Conservation (phyloP, 2,888 invertebrate genomes). For the Calliopum simillimum region DNA sequence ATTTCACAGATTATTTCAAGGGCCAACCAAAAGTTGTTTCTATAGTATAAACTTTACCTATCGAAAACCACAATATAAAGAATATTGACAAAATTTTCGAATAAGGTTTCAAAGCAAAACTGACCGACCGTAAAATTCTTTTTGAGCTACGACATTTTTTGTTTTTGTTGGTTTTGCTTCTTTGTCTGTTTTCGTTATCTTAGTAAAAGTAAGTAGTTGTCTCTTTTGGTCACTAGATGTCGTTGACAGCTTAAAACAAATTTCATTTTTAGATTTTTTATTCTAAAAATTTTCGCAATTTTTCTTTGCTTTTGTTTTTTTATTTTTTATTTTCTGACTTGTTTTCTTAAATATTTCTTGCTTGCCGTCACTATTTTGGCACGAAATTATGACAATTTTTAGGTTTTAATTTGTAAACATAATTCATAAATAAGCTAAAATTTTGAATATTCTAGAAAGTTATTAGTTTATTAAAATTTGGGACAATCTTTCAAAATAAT, state of each 20-base stretch:
- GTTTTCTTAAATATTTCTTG: constrained; percentile 28
- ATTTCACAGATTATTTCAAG: too few relatives aligned
- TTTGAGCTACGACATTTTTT: constrained; percentile 11
- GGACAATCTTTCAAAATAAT: too few relatives aligned
- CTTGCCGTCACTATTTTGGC: constrained; percentile 49
- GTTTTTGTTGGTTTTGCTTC: neutral
- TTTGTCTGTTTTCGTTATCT: neutral
- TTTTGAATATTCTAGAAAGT: neutral
- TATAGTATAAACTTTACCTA: too few relatives aligned
- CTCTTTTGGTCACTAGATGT: constrained; percentile 32
- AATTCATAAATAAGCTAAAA: constrained; percentile 41
- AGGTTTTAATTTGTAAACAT: constrained; percentile 46
- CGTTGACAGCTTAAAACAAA: constrained; percentile 24
- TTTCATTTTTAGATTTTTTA: neutral
- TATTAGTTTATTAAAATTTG: too few relatives aligned
- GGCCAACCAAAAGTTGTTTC: too few relatives aligned
- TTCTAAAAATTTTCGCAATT: neutral
- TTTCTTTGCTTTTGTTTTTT: too few relatives aligned
- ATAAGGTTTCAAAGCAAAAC: too few relatives aligned
- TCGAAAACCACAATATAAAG: too few relatives aligned
- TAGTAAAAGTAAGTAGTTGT: constrained; percentile 17
- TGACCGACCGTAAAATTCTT: neutral
- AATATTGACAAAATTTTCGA: too few relatives aligned
- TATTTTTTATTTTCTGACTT: too few relatives aligned
- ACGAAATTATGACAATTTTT: constrained; percentile 48